These are phyloP conservation scores for Girardia tigrina DNA, from an alignment of 2,888 invertebrate species.

Conservation along the genomic window DNA sequence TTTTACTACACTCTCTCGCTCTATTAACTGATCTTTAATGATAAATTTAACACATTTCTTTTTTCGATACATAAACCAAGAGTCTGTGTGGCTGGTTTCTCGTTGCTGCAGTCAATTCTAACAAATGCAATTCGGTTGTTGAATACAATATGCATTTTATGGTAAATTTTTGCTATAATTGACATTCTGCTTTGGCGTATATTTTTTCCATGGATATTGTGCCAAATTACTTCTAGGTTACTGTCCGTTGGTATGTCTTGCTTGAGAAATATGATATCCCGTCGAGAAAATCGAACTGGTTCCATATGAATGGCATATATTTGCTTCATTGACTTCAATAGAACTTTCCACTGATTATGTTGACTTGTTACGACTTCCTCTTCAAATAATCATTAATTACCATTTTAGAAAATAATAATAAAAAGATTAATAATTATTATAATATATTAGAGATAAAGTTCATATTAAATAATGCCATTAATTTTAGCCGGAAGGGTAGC, in stretches of 20 bases:
- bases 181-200: conserved; percentile 23
- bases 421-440: too few species aligned
- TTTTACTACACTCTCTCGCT: background rate
- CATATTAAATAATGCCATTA: too few species aligned
- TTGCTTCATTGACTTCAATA: background rate
- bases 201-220: background rate
- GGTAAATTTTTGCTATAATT: background rate
- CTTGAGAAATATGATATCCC: conserved; percentile 12
- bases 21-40: background rate
- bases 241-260: background rate
- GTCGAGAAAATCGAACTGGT: conserved; percentile 9
- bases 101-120: too few species aligned
- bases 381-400: too few species aligned
- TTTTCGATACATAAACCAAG: conserved; percentile 9
- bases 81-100: background rate
- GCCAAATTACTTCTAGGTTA: conserved; percentile 10
- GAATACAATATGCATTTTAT: background rate
- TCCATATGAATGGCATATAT: conserved; percentile 19
- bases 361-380: too few species aligned
- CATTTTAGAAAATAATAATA: too few species aligned
- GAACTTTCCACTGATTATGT: background rate
- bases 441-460: too few species aligned
- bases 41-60: conserved; percentile 9
- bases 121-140: background rate
- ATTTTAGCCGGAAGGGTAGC: conserved; percentile 21